Percentiles rank a stretch among this genome's conserved stretches.
These are phyloP conservation scores for Microcebus murinus DNA, from an alignment of 2,113 vertebrate species.

Conservation along the genomic window DNA sequence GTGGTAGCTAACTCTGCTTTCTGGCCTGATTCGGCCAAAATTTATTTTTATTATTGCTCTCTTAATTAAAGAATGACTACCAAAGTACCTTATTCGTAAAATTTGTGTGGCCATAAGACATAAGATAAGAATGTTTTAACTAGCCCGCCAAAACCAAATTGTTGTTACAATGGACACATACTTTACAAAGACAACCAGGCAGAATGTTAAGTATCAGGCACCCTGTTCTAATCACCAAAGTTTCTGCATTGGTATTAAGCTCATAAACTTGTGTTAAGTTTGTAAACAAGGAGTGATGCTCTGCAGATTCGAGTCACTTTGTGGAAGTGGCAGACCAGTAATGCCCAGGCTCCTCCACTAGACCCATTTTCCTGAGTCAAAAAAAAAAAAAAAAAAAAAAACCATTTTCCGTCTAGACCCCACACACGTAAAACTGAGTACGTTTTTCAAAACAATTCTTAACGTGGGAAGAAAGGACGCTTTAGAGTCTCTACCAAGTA, in stretches of 20 bases:
- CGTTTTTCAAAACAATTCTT: not conserved
- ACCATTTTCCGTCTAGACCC: not conserved
- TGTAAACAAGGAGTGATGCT: not conserved
- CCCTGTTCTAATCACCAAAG: not conserved
- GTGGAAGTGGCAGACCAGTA: not conserved
- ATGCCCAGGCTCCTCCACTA: not conserved
- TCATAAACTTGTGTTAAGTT: not conserved
- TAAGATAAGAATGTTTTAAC: not conserved
- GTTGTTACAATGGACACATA: not conserved
- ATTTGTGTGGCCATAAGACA: not conserved
- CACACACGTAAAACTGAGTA: not conserved
- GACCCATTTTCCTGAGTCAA: too few relatives aligned
- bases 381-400: not conserved
- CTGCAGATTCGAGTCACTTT: not conserved
- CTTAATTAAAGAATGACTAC: not conserved
- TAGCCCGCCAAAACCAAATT: not conserved
- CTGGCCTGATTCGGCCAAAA: not conserved
- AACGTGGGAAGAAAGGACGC: accelerated
- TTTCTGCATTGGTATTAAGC: not conserved
- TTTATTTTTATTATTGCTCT: not conserved
- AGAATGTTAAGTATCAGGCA: not conserved
- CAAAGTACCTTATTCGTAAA: not conserved
- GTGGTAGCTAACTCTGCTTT: not conserved
- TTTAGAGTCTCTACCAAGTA: accelerated
- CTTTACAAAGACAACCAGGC: not conserved